Evolutionary conservation across 2,113 vertebrate genomes (phyloP).

Genomic region (Charadrius vociferus): DNA sequence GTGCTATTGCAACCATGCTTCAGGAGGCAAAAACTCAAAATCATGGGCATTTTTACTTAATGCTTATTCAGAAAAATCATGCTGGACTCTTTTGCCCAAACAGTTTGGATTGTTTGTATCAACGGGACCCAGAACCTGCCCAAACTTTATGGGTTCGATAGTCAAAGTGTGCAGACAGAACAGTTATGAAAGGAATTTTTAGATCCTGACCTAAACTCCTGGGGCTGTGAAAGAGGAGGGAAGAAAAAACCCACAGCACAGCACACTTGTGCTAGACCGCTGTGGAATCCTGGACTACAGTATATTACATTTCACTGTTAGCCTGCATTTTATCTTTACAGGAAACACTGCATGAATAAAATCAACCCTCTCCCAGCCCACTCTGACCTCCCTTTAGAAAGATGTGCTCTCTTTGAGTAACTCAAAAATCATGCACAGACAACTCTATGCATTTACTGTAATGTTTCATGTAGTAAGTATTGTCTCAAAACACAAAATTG

Average conservation of each 20-base stretch:
- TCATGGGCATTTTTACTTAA: not conserved
- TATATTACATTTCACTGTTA: not conserved
- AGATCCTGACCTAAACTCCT: not conserved
- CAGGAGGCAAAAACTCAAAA: not conserved
- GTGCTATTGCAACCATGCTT: not conserved
- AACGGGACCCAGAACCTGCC: not conserved
- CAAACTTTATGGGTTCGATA: not conserved
- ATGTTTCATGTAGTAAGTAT: not conserved
- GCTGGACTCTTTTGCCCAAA: not conserved
- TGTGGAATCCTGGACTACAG: not conserved
- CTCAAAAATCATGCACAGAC: not conserved
- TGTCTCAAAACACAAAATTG: not conserved
- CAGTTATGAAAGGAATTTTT: not conserved
- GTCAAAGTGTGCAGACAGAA: not conserved
- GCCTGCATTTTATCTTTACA: not conserved
- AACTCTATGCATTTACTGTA: not conserved
- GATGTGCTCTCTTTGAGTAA: not conserved
- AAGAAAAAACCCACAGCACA: fast-evolving
- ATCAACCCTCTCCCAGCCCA: not conserved
- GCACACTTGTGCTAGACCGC: not conserved
- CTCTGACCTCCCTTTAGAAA: not conserved
- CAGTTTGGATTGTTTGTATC: not conserved
- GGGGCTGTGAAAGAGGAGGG: not conserved
- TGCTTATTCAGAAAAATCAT: not conserved
- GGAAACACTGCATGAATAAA: not conserved